A percentile compares a stretch with the other conserved stretches of the same genome.
phyloP scores from a whole-genome alignment of 2,888 invertebrate species.

The Apodemia zela region DNA sequence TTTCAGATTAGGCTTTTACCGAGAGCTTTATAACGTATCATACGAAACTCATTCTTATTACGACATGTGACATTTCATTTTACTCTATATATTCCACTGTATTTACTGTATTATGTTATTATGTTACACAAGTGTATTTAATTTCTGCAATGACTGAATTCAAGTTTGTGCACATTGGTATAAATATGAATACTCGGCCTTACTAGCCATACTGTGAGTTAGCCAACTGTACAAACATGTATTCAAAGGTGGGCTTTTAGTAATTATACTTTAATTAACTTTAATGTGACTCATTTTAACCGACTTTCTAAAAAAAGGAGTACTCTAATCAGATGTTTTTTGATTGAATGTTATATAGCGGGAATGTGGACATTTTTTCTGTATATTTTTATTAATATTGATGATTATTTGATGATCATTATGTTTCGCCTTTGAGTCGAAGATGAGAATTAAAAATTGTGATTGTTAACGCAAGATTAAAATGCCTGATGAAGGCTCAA shows the following conservation, averaged over 20 bases:
- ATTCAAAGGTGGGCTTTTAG: slow-evolving; percentile 50
- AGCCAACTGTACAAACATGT: slow-evolving; percentile 54
- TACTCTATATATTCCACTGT: slow-evolving; percentile 18
- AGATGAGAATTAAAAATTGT: no score
- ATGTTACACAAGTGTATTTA: slow-evolving; percentile 39
- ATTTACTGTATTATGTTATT: slow-evolving; percentile 30
- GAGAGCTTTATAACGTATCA: slow-evolving; percentile 23
- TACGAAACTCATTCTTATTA: slow-evolving; percentile 31
- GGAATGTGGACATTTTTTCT: no score
- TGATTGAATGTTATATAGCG: no score
- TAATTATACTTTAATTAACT: neutral
- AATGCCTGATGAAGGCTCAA: no score
- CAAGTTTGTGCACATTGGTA: slow-evolving; percentile 56
- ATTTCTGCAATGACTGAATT: slow-evolving; percentile 51
- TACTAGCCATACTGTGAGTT: slow-evolving; percentile 54
- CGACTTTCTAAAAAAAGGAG: no score
- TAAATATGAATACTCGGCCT: slow-evolving; percentile 61
- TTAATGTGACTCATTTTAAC: neutral
- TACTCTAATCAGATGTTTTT: no score
- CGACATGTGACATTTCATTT: slow-evolving; percentile 33
- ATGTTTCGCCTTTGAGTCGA: no score
- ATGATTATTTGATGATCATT: no score
- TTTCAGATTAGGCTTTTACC: slow-evolving; percentile 31
- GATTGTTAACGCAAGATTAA: no score
- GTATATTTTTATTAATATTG: no score